phyloP scores from a whole-genome alignment of 2,113 vertebrate genomes.

The Petroica traversi region DNA sequence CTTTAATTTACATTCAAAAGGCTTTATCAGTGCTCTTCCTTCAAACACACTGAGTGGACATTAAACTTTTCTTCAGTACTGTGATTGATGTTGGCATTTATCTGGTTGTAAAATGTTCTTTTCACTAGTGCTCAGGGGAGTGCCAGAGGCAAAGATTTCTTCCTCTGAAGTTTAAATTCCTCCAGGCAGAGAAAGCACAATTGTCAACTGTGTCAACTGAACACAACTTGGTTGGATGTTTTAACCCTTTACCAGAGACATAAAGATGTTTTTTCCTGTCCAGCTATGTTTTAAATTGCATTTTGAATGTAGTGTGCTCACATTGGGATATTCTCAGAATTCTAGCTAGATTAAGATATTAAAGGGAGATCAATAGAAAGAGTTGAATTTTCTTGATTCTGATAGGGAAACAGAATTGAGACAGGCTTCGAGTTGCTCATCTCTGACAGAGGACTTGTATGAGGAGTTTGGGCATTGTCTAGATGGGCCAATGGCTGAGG shows the following conservation, averaged over 20 bases:
- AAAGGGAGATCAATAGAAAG: background rate
- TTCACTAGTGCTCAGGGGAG: background rate
- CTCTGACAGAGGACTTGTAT: background rate
- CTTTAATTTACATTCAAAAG: slow-evolving; percentile 11
- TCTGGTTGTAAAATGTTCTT: background rate
- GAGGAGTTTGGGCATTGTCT: background rate
- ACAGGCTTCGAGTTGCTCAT: background rate
- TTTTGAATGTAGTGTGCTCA: background rate
- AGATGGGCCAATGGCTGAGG: background rate
- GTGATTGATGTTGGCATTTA: background rate
- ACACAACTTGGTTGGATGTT: background rate
- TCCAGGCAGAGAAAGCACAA: background rate
- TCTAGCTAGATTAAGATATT: background rate
- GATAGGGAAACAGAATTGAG: background rate
- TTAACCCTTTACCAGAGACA: background rate
- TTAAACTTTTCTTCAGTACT: background rate
- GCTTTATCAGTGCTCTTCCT: background rate
- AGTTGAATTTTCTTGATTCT: background rate
- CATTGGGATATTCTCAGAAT: background rate
- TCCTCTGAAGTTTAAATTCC: background rate
- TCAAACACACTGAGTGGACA: background rate
- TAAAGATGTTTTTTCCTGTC: background rate
- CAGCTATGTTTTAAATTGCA: background rate
- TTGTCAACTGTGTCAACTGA: background rate
- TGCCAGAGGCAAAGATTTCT: background rate